Base-by-base conservation (phyloP, 2,113 vertebrate genomes). In the Lanius collurio region DNA sequence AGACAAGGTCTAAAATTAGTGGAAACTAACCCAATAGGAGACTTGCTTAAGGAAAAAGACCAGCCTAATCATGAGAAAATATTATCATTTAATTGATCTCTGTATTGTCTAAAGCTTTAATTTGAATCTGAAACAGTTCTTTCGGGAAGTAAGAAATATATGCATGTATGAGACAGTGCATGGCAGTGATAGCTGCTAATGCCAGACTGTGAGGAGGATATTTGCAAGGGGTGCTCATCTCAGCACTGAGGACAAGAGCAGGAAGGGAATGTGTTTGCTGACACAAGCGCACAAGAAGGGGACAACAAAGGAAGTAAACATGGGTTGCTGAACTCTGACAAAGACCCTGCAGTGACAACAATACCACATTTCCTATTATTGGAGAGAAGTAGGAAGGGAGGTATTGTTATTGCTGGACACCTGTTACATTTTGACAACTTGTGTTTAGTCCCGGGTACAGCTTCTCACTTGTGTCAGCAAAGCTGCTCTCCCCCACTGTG, bases 351-450 rank as follows among this genome's bases (percentile, higher is more conserved):
- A 6, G 33, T 93, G 86, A 89, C 57, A 91, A 71, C 64, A 89
- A 79, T 20, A 33, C 33, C 0, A 3, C 2, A 1, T 71, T 96
- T 97, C 94, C 95, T 94, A 77, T 86, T 71, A 67, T 6, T 78
- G 80, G 64, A 81, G 31, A 59, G 35, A 95, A 92, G 87, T 26
- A 83, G 93, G 94, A 96, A 97, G 84, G 5, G 33, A 65, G 53
- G 49, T 37, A 89, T 90, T 95, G 81, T 94, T 95, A 11, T 0
- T 47, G 31, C 81, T 69, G 81, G 75, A 89, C 41, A 73, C n/a
- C 23, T 83, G 75, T 53, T 83, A 81, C 47, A 70, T 70, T 95
- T 86, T 80, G 77, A 88, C 79, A 93, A 55, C 26, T 53, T 56
- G 19, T 39, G 22, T 91, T 91, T 70, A 74, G 70, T 28, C 64